These are phyloP conservation scores for Monodelphis domestica DNA, from an alignment of 2,797 vertebrate genomes.

Conservation along the genomic window DNA sequence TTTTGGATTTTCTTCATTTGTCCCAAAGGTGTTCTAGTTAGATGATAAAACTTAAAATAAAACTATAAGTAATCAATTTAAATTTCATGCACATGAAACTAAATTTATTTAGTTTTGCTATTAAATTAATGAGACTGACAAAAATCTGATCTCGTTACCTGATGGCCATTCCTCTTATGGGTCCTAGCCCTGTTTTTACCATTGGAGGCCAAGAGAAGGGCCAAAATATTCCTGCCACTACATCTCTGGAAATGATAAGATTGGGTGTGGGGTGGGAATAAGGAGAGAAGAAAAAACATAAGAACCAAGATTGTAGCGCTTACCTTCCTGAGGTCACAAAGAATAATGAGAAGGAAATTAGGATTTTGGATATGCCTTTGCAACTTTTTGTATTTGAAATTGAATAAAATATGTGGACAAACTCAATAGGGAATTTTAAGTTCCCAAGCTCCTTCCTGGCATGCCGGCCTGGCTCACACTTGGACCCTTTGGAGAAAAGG, in stretches of 20 bases:
- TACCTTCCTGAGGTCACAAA: slow-evolving; percentile 12
- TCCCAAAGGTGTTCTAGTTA: neutral
- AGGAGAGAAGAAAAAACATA: neutral
- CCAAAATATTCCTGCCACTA: neutral
- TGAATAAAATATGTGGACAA: neutral
- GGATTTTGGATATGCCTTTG: neutral
- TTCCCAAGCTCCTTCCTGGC: slow-evolving; percentile 24
- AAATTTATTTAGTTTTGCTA: too few species aligned
- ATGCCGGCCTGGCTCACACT: neutral
- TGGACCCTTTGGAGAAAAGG: neutral
- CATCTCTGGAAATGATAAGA: neutral
- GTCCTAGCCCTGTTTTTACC: neutral
- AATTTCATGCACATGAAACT: too few species aligned
- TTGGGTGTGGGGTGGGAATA: neutral
- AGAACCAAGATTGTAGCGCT: too few species aligned
- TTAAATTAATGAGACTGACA: neutral
- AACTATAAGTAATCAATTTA: neutral
- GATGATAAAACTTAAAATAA: neutral
- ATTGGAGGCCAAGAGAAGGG: neutral
- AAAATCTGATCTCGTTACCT: neutral
- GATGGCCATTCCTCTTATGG: neutral
- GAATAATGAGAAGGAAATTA: accelerated
- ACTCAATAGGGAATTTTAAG: neutral
- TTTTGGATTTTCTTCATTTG: neutral
- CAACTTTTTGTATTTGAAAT: neutral